These are phyloP conservation scores for Limnephilus auricula DNA, from an alignment of 2,888 invertebrate species.

Conservation along the genomic window DNA sequence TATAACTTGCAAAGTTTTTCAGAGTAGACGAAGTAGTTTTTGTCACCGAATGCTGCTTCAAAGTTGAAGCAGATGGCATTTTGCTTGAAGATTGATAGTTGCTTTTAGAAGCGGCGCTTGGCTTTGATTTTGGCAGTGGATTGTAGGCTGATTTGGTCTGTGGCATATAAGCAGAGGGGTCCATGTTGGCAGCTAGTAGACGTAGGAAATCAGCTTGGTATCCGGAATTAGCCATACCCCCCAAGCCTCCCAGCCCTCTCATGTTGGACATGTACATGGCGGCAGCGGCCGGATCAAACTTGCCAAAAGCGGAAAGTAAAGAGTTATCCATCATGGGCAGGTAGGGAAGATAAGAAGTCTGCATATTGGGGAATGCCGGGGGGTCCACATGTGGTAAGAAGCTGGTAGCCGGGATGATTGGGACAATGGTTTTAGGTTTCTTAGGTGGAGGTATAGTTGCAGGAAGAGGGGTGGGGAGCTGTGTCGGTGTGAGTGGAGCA, in stretches of 20 bases:
- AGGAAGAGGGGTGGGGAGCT: constrained; percentile 63
- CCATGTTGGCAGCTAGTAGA: constrained; percentile 65
- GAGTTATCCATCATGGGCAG: constrained; percentile 58
- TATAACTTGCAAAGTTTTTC: constrained; percentile 48
- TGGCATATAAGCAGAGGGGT: constrained; percentile 62
- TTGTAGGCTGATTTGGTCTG: constrained; percentile 59
- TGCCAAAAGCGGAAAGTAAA: constrained; percentile 59
- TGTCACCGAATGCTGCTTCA: constrained; percentile 39
- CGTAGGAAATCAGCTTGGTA: constrained; percentile 60
- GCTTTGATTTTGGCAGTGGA: constrained; percentile 58
- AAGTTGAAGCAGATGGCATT: constrained; percentile 49
- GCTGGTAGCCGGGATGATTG: constrained; percentile 71
- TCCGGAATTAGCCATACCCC: constrained; percentile 12
- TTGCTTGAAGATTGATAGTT: constrained; percentile 35
- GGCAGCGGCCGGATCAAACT: constrained; percentile 55
- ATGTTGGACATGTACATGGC: constrained; percentile 62
- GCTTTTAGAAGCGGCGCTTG: constrained; percentile 28
- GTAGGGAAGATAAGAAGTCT: constrained; percentile 53
- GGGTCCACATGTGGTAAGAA: constrained; percentile 63
- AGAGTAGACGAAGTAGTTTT: neutral
- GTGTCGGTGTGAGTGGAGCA: constrained; percentile 62
- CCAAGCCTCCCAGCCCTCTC: constrained; percentile 50
- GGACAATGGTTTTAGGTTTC: constrained; percentile 72
- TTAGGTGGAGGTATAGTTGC: constrained; percentile 64
- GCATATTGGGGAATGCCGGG: constrained; percentile 48